Percentiles rank a stretch among this genome's conserved stretches.
Conservation (phyloP, 2,888 invertebrate species). For the Rapana venosa region DNA sequence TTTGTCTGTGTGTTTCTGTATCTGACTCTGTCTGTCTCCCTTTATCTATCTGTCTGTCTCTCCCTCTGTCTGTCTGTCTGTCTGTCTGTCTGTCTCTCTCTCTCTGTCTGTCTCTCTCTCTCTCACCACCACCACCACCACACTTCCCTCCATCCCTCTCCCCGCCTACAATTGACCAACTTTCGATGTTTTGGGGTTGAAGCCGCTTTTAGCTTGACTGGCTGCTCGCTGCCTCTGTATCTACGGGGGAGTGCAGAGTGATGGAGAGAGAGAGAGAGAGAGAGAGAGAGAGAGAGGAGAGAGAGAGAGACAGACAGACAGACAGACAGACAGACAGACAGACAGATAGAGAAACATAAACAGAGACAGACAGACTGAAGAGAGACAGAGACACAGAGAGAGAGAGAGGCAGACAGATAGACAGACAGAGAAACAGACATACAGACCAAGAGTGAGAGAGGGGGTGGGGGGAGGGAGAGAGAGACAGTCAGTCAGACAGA, state of each 20-base stretch:
- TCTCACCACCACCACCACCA: background rate
- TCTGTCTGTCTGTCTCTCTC: background rate
- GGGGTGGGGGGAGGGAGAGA: background rate
- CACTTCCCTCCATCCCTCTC: background rate
- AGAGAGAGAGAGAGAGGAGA: constrained; percentile 30
- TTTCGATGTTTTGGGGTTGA: too few relatives aligned
- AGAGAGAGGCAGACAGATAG: background rate
- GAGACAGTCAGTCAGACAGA: background rate
- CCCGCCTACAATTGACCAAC: too few relatives aligned
- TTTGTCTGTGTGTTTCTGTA: background rate
- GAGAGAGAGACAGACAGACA: constrained; percentile 28
- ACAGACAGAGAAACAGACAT: background rate
- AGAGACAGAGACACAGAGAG: background rate
- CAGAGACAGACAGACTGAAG: constrained; percentile 2
- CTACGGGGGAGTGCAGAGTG: background rate
- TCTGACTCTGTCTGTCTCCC: too few relatives aligned
- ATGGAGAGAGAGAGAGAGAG: constrained; percentile 29
- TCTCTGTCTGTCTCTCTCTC: too few relatives aligned
- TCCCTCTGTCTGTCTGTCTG: background rate
- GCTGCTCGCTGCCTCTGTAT: background rate
- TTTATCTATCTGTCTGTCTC: background rate
- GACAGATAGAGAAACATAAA: constrained; percentile 24
- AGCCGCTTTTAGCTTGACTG: too few relatives aligned
- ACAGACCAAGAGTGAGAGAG: background rate
- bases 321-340: constrained; percentile 31